Percentiles rank a stretch among this genome's conserved stretches.
These are phyloP conservation scores for Montifringilla adamsi DNA, from an alignment of 2,113 vertebrate species.

Conservation along the genomic window DNA sequence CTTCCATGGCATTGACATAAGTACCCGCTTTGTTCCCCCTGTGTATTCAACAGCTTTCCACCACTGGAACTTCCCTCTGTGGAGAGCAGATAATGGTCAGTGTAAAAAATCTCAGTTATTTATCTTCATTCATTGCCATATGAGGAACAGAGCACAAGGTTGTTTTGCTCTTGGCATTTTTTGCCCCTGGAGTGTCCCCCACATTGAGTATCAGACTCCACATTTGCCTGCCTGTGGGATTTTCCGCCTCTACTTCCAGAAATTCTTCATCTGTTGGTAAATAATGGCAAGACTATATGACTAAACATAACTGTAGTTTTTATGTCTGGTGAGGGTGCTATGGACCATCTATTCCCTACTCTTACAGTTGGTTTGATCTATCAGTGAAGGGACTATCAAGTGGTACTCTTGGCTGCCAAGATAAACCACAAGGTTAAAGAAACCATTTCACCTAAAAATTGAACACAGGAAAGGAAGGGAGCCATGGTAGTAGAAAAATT, in stretches of 20 bases:
- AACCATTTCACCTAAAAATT: neutral
- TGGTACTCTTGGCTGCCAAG: neutral
- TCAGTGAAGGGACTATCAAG: neutral
- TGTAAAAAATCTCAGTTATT: neutral
- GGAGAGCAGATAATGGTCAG: neutral
- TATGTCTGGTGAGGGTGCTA: neutral
- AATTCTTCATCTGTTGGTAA: neutral
- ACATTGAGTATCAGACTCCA: neutral
- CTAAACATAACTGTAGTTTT: neutral
- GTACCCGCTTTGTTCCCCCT: fast-evolving
- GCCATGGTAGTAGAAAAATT: neutral
- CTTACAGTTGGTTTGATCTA: neutral
- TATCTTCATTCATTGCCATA: neutral
- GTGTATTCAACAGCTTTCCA: neutral
- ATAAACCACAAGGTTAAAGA: neutral
- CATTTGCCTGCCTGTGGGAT: neutral
- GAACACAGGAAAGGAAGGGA: neutral
- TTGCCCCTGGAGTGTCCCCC: neutral
- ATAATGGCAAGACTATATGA: neutral
- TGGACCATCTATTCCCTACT: neutral
- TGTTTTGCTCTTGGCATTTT: neutral
- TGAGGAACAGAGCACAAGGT: neutral
- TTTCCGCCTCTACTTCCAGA: neutral
- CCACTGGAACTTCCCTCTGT: neutral
- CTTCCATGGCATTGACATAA: neutral